Base-by-base conservation (phyloP, 1,140 invertebrate species). In the Caenorhabditis elegans region DNA sequence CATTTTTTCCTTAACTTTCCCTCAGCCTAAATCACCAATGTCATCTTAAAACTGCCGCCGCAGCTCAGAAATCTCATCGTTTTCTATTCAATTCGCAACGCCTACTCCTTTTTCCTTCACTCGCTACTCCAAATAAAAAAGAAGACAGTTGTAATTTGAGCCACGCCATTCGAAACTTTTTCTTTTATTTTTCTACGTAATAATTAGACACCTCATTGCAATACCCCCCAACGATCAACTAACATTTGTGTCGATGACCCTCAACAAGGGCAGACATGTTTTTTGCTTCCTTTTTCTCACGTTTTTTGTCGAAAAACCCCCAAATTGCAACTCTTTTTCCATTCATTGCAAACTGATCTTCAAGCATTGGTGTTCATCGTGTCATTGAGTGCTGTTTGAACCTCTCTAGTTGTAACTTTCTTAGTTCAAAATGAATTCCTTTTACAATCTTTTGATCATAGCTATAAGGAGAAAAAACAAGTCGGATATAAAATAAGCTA, bases 161-260 rank as follows among this genome's bases (percentile, higher is more conserved):
- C 31, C 28, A 34, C 31, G 55, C 55, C 31, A 65, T 65, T 65
- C 55, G 55, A 65, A 65, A 65, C 55, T 31, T 65, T 60, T 60
- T 53, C 15, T 55, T n/a, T 65, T 8, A 6, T 60, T 17, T n/a
- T 34, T 65, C 55, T 65, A 65, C 31, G 55, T 65, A 65, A 65
- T 65, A 65, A 65, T 65, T 65, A 65, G 55, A 34, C 31, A 65
- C 55, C 55, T 65, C 55, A 65, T 65, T 28, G 34, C 55, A 22
- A 36, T 36, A 8, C 39, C n/a, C 31, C 34, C 55, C 4, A 36
- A 15, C 17, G 26, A 31, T 34, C 24, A 15, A n/a, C 49, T 26
- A 53, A 53, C 49, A 15, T n/a, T 49, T 49, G 47, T 49, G n/a
- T 55, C 26, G 51, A 55, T 24, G 24, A 55, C n/a, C 6, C 47